Conservation (phyloP, 2,888 invertebrate genomes). For the Agrilus cyanescens region DNA sequence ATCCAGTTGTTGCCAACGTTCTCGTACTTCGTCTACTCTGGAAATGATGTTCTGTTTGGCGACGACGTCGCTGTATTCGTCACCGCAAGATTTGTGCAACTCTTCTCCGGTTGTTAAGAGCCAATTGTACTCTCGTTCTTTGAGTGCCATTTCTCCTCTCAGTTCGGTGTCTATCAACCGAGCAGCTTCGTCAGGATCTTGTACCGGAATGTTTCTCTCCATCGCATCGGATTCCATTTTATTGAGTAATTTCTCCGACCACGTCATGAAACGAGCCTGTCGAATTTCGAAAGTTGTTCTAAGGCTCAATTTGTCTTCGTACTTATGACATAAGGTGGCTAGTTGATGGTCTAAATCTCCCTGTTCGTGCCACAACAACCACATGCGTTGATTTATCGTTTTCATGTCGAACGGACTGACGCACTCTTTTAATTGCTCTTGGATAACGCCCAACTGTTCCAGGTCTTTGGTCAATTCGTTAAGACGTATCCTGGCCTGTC, state of each 20-base stretch:
- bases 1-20: conserved; percentile 65
- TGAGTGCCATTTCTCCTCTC: conserved; percentile 61
- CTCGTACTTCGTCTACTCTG: conserved; percentile 48
- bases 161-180: conserved; percentile 62
- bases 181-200: conserved; percentile 62
- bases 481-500: conserved; percentile 47
- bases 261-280: conserved; percentile 50
- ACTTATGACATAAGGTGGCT: conserved; percentile 54
- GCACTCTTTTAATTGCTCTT: conserved; percentile 75
- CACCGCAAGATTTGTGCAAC: conserved; percentile 50
- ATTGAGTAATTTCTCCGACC: conserved; percentile 58
- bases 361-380: conserved; percentile 69
- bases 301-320: conserved; percentile 63
- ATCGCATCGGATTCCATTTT: conserved; percentile 49
- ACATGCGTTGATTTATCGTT: conserved; percentile 62
- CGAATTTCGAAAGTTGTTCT: conserved; percentile 59
- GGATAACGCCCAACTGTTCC: conserved; percentile 59
- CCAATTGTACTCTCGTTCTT: conserved; percentile 72
- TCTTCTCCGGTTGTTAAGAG: conserved; percentile 54
- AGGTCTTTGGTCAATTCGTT: conserved; percentile 48
- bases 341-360: conserved; percentile 71
- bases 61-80: conserved; percentile 46
- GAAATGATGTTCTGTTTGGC: conserved; percentile 46
- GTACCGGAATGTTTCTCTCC: conserved; percentile 31
- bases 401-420: conserved; percentile 76